Conservation (phyloP, 1,140 invertebrate species). For the Drosophila biarmipes region DNA sequence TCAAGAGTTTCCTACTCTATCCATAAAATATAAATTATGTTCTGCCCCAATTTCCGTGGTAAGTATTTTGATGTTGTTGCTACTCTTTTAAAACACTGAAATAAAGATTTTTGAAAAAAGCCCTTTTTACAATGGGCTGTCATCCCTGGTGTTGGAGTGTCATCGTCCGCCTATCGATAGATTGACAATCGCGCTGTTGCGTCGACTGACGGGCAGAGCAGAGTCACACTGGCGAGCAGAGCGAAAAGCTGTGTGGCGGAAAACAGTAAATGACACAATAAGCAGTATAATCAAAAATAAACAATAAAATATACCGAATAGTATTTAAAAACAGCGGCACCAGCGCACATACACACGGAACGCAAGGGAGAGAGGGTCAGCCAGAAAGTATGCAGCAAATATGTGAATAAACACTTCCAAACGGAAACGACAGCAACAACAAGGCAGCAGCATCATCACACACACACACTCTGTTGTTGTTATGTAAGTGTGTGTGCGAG, state of each 20-base stretch:
- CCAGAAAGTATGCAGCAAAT: conserved; percentile 48
- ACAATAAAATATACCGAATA: conserved; percentile 2
- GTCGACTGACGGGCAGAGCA: neutral
- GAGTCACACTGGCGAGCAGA: conserved; percentile 24
- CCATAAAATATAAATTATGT: too few relatives aligned
- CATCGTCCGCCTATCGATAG: neutral
- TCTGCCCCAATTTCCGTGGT: too few relatives aligned
- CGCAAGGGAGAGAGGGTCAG: conserved; percentile 1
- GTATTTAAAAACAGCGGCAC: neutral
- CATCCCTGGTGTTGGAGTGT: neutral
- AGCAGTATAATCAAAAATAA: conserved; percentile 6
- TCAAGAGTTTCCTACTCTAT: too few relatives aligned
- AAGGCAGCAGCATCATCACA: conserved; percentile 20
- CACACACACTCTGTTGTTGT: conserved; percentile 22
- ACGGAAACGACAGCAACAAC: conserved; percentile 13
- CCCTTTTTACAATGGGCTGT: neutral
- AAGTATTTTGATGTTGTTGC: too few relatives aligned
- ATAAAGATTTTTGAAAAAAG: too few relatives aligned
- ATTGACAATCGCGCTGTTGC: neutral
- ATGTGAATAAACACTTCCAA: conserved; percentile 40
- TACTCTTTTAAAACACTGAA: too few relatives aligned
- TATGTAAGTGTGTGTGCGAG: conserved; percentile 45
- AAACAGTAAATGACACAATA: conserved; percentile 12
- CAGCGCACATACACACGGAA: conserved; percentile 7
- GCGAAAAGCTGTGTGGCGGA: conserved; percentile 16